phyloP scores from a whole-genome alignment of 2,113 vertebrate genomes.

The Istiophorus platypterus region DNA sequence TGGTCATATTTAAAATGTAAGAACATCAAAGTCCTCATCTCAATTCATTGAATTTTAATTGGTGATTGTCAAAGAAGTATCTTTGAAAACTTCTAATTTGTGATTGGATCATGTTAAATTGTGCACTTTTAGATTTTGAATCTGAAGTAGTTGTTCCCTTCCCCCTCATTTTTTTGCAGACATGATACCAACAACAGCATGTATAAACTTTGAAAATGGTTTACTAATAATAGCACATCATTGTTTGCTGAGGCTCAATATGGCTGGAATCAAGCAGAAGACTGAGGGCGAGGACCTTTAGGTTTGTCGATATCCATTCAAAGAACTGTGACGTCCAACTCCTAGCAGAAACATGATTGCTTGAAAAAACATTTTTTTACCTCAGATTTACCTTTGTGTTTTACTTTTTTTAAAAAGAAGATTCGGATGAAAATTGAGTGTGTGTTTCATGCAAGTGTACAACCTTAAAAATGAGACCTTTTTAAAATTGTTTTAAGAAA shows the following conservation, averaged over 20 bases:
- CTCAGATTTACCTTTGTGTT: neutral
- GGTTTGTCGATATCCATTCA: conserved; percentile 14
- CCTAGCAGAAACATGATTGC: neutral
- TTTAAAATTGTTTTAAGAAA: neutral
- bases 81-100: neutral
- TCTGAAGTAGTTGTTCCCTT: neutral
- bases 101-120: neutral
- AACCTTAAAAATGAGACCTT: neutral
- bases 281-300: neutral
- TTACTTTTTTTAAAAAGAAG: too few relatives aligned
- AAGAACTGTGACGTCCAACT: neutral
- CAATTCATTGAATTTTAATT: neutral
- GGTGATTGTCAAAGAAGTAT: neutral
- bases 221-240: neutral
- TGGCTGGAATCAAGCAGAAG: neutral
- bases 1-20: neutral
- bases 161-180: neutral
- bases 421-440: too few relatives aligned
- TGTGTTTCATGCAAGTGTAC: too few relatives aligned
- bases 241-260: neutral
- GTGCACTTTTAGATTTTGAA: neutral
- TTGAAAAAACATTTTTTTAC: neutral
- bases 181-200: neutral
- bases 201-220: conserved; percentile 9
- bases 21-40: neutral